Base-by-base conservation (phyloP, 2,888 invertebrate species). In the Trachelus tabidus region DNA sequence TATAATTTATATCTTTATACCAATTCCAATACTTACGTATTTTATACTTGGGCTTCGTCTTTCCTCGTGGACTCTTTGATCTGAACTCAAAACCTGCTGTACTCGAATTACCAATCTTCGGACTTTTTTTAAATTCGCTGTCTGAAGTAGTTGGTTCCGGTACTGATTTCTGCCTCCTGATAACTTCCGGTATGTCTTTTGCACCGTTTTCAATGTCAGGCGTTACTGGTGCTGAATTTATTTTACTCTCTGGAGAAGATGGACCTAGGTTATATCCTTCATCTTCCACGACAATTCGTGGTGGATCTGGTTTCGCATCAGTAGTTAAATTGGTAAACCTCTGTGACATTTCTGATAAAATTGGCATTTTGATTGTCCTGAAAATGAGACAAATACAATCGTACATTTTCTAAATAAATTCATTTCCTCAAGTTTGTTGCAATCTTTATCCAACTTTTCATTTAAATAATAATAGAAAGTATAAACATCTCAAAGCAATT, bases 261-360 rank as follows among this genome's bases (percentile, higher is more conserved):
- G 69, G 34, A 37, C 56, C 73, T 34, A 37, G 31, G 12, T 76
- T 23, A 83, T 86, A 85, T 11, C 82, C 76, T 34, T 85, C 82
- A n/a, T 83, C 85, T 30, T 84, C 83, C 68, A 81, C 83, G 34
- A 82, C 83, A 56, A 89, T 85, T 69, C 93, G 90, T 1, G 94
- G 93, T 11, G 93, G 90, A 83, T 92, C 92, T 0, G 93, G 93
- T 69, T 92, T 91, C 12, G 94, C 93, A 82, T 94, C 94, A 1
- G 93, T 92, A 81, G 93, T 93, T 68, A 94, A 82, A 79, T 92
- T 92, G 71, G 92, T 91, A 81, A 93, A 92, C 78, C 92, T 90
- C 92, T 81, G 93, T 92, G 56, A 94, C 34, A 88, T 74, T 23
- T 85, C 79, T 9, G 87, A 81, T 71, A 89, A 75, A 69, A 88